Percentiles rank a stretch among this genome's conserved stretches.
Conservation (phyloP, 1,140 invertebrate genomes). For the Theocolax elegans region DNA sequence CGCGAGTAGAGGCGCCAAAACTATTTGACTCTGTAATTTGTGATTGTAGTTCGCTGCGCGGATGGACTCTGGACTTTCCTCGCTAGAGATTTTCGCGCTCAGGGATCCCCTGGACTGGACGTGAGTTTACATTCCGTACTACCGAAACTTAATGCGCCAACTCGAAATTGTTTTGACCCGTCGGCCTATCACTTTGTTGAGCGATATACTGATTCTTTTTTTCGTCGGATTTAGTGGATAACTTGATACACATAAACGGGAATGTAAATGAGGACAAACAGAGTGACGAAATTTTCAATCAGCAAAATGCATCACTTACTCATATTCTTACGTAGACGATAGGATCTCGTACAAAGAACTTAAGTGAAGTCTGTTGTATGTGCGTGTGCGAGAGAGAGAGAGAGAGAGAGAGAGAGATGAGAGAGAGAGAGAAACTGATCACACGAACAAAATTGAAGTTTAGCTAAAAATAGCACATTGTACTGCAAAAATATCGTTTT, state of each 20-base stretch:
- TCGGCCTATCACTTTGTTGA: too few relatives aligned
- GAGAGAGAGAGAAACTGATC: too few relatives aligned
- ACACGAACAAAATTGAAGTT: too few relatives aligned
- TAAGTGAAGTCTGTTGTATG: too few relatives aligned
- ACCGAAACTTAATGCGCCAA: conserved; percentile 24
- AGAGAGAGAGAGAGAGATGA: too few relatives aligned
- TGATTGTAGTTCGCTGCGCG: conserved; percentile 68
- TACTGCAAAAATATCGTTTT: too few relatives aligned
- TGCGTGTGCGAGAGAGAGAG: too few relatives aligned
- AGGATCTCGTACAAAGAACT: too few relatives aligned
- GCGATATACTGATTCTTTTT: too few relatives aligned
- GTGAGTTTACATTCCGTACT: conserved; percentile 31
- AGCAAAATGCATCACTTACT: conserved; percentile 66
- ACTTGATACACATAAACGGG: too few relatives aligned
- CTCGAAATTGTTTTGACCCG: conserved; percentile 26
- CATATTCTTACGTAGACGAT: too few relatives aligned
- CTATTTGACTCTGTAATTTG: conserved; percentile 69
- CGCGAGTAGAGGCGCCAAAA: conserved; percentile 60
- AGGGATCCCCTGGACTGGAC: not conserved
- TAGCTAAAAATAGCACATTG: too few relatives aligned
- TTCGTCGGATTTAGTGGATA: not conserved
- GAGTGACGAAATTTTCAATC: conserved; percentile 65
- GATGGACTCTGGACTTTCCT: conserved; percentile 55
- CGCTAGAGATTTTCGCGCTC: conserved; percentile 27
- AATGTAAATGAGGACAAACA: conserved; percentile 50